phyloP scores from a whole-genome alignment of 2,888 invertebrate genomes.

The Synergus itoensis region DNA sequence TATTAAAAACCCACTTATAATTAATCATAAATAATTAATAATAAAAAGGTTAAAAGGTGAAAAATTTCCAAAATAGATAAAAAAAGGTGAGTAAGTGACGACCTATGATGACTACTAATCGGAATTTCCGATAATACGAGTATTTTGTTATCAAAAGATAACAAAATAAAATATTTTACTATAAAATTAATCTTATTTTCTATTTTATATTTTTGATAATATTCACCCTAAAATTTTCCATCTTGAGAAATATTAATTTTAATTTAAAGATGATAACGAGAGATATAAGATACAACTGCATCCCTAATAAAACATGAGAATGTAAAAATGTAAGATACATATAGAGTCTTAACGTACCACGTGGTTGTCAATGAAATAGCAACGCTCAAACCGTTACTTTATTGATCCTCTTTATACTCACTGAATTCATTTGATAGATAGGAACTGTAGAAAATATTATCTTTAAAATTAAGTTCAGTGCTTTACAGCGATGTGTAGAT shows the following conservation, averaged over 20 bases:
- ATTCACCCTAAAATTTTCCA: background rate
- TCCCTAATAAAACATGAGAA: background rate
- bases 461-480: background rate
- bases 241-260: background rate
- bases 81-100: no score
- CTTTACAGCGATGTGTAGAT: background rate
- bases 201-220: background rate
- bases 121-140: background rate
- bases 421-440: background rate
- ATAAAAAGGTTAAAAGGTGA: no score
- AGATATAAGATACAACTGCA: background rate
- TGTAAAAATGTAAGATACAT: background rate
- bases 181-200: background rate
- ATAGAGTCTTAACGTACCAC: slow-evolving; percentile 6
- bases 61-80: no score
- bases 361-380: slow-evolving; percentile 30
- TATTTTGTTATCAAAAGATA: background rate
- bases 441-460: background rate
- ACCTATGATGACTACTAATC: background rate
- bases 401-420: background rate
- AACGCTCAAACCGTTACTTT: slow-evolving; percentile 9
- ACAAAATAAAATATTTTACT: background rate
- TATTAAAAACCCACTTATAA: no score
- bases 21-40: no score
- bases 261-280: background rate